Percentiles rank a stretch among this genome's conserved stretches.
Evolutionary conservation across 2,113 vertebrate genomes (phyloP).

Genomic region (Aldabrachelys gigantea): DNA sequence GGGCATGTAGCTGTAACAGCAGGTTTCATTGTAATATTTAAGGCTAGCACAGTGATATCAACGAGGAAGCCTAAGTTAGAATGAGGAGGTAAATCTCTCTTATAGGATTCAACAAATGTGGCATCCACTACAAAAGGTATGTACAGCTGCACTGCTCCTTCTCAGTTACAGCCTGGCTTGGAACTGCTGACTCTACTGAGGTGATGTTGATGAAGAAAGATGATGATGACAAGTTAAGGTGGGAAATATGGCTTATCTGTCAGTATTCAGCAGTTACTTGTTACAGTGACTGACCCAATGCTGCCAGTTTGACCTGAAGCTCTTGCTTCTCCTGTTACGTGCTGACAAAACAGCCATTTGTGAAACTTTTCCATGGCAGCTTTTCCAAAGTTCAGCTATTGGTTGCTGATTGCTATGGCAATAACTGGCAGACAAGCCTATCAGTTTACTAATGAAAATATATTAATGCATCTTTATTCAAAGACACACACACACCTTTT

Average conservation of each 20-base stretch:
- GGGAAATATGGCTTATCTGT: not conserved
- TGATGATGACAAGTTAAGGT: not conserved
- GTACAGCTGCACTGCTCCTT: not conserved
- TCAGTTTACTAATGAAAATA: slow-evolving; percentile 58
- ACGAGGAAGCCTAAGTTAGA: not conserved
- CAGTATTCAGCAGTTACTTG: not conserved
- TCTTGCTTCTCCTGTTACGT: not conserved
- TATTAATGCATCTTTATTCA: not conserved
- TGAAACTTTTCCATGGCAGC: not conserved
- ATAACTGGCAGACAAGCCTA: slow-evolving; percentile 53
- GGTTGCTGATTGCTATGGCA: not conserved
- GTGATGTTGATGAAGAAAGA: not conserved
- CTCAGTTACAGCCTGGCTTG: not conserved
- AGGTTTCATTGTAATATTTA: not conserved
- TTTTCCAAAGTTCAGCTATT: not conserved
- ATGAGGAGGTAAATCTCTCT: not conserved
- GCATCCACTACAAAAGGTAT: not conserved
- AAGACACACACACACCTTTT: slow-evolving; percentile 43
- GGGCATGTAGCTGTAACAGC: not conserved
- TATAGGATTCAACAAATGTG: not conserved
- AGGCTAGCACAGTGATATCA: not conserved
- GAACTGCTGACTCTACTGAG: not conserved
- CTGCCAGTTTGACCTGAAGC: not conserved
- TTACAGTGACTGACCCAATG: not conserved
- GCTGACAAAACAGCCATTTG: not conserved